Base-by-base conservation (phyloP, 2,113 vertebrate genomes). In the Circaetus cinerascens region DNA sequence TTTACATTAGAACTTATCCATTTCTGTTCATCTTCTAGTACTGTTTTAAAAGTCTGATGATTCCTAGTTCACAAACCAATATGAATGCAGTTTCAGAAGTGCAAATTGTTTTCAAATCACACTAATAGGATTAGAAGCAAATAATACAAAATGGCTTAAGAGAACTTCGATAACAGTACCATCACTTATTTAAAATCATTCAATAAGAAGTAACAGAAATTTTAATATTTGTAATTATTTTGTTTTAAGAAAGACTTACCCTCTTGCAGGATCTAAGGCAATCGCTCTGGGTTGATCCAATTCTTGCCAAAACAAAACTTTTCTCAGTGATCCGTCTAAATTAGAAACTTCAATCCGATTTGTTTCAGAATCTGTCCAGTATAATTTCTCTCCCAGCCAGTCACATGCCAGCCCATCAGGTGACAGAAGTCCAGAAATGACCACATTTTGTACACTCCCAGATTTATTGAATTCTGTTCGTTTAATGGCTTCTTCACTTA, bases 351-450 rank as follows among this genome's bases (percentile, higher is more conserved):
- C 99, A 29, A 99, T 99, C 25, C 99, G 98, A 94, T 99, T 99
- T 62, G 99, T 99, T 93, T 99, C 99, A 0, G 99, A 99, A 98
- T 99, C 99, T 2, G 99, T 99, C 99, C 99, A 99, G 96, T 99
- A 99, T 9, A 99, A 97, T 96, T 99, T 99, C 80, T 98, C 99
- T 60, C 99, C 99, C 73, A 99, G 95, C 99, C 99, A 99, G 97
- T 99, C 99, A 29, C 99, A 99, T 14, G 99, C 99, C 96, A 99
- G 97, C 29, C 99, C 99, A 46, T 99, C 99, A 1, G 99, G 99
- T 10, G 99, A 99, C 82, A 99, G 98, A 91, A 99, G 98, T 16
- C 99, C 99, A 25, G 99, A 99, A 46, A 99, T 93, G 15, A 99
- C 99, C 62, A 99, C 98, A 19, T 98, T 99, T 93, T 99, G 99